These are phyloP conservation scores for Pseudonaja textilis DNA, from an alignment of 2,113 vertebrate species.

Conservation along the genomic window DNA sequence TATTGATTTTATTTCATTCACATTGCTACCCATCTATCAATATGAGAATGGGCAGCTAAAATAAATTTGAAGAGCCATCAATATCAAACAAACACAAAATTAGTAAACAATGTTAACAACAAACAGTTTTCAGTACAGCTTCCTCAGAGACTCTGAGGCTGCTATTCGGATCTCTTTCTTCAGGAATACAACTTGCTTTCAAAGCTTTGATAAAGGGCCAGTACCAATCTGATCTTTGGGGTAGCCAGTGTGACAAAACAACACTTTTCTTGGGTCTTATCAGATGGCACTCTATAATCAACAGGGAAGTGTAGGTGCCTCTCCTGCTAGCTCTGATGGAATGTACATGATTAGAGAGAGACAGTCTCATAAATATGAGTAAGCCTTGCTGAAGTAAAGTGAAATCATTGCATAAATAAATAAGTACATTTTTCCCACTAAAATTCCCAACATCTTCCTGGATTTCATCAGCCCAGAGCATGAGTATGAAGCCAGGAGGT, in stretches of 20 bases:
- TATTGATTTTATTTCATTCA: not conserved
- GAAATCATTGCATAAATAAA: not conserved
- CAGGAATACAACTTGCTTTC: not conserved
- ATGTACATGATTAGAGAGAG: not conserved
- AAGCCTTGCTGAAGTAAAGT: not conserved
- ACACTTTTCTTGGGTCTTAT: not conserved
- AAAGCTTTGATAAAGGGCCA: not conserved
- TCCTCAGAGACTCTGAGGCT: not conserved
- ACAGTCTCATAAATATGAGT: not conserved
- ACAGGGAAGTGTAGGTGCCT: not conserved
- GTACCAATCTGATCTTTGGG: not conserved
- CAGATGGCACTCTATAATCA: not conserved
- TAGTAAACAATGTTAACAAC: not conserved
- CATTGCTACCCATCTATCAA: not conserved
- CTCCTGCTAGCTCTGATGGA: not conserved
- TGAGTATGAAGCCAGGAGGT: not conserved
- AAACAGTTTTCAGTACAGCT: not conserved
- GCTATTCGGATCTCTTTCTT: not conserved
- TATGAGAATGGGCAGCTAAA: not conserved
- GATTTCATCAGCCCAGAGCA: not conserved
- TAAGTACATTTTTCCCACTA: not conserved
- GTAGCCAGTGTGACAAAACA: not conserved
- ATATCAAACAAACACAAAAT: not conserved
- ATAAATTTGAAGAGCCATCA: not conserved
- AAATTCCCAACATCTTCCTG: not conserved